Percentiles rank a stretch among this genome's conserved stretches.
Conservation (phyloP, 2,113 vertebrate genomes). For the Oenanthe oenanthe region DNA sequence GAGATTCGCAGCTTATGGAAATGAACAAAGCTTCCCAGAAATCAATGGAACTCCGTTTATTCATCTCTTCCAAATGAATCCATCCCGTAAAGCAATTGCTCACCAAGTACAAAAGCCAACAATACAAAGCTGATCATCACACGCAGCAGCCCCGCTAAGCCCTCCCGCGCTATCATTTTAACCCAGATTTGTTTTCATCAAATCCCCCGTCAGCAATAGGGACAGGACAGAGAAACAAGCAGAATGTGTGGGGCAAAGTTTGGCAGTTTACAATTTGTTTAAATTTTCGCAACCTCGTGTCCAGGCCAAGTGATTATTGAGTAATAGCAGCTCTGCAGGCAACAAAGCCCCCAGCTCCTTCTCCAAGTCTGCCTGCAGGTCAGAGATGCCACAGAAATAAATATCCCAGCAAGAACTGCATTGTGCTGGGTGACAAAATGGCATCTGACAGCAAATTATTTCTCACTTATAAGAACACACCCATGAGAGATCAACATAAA, state of each 20-base stretch:
- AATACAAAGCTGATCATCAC: constrained; percentile 10
- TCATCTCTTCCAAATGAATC: neutral
- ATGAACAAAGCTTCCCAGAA: constrained; percentile 8
- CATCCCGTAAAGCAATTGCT: neutral
- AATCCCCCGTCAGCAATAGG: neutral
- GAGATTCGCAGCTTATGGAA: neutral
- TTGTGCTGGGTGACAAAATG: neutral
- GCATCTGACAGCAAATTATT: neutral
- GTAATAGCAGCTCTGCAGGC: neutral
- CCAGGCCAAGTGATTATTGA: constrained; percentile 37
- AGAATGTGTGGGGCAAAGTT: neutral
- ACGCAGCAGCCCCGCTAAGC: neutral
- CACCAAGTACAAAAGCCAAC: neutral
- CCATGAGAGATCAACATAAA: neutral
- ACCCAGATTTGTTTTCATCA: neutral
- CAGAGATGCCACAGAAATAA: neutral
- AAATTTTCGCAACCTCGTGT: constrained; percentile 11
- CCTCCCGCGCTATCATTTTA: neutral
- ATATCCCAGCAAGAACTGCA: neutral
- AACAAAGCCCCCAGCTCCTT: neutral
- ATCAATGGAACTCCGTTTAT: neutral
- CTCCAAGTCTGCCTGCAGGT: neutral
- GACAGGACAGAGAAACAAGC: neutral
- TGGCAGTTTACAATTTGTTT: neutral
- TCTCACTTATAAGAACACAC: neutral